Percentiles rank a stretch among this genome's conserved stretches.
Conservation (phyloP, 2,113 vertebrate species). For the Ia io region DNA sequence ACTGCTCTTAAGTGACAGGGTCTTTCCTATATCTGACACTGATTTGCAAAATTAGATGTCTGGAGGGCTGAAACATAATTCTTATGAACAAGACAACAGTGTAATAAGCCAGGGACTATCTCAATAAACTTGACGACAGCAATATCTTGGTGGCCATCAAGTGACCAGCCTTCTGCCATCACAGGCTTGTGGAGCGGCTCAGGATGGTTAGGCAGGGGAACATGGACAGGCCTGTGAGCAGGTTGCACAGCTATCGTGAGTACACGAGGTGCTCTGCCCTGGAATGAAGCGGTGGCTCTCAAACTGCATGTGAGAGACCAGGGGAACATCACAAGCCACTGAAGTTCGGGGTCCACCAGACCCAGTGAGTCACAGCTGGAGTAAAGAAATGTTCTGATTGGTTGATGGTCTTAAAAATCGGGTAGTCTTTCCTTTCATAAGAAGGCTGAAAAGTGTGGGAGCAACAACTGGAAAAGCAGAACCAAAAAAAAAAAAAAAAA, state of each 20-base stretch:
- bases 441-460: neutral
- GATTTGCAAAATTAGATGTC: slow-evolving; percentile 71
- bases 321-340: neutral
- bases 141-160: neutral
- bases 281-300: neutral
- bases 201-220: neutral
- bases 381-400: neutral
- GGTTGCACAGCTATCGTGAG: neutral
- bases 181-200: neutral
- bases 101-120: slow-evolving; percentile 25
- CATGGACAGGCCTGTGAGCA: neutral
- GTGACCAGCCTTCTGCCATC: neutral
- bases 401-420: neutral
- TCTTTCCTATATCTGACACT: slow-evolving; percentile 55
- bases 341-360: neutral
- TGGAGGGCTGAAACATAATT: slow-evolving; percentile 58
- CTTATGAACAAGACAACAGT: slow-evolving; percentile 61
- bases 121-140: slow-evolving; percentile 16
- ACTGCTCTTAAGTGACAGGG: slow-evolving; percentile 51
- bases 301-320: neutral
- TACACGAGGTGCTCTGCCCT: neutral
- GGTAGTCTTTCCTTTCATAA: neutral
- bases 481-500: too few relatives aligned
- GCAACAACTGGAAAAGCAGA: neutral
- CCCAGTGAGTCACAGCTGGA: neutral